A percentile compares a stretch with the other conserved stretches of the same genome.
Conservation (phyloP, 2,888 invertebrate species). For the Aphidius colemani region DNA sequence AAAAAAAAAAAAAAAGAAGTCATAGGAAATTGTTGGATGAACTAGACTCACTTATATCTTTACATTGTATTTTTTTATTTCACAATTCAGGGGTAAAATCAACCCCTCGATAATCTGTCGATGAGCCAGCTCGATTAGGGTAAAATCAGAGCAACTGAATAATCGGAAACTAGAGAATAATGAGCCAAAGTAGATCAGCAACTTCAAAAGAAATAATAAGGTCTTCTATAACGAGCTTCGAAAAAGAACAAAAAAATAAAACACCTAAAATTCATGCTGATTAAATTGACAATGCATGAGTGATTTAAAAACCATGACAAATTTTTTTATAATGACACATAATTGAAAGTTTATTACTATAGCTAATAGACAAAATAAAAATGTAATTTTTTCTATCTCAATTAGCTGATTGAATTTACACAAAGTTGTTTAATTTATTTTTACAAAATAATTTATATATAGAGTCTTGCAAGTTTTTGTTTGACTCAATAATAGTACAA, state of each 20-base stretch:
- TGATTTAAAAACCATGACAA: background rate
- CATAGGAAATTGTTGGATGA: constrained; percentile 5
- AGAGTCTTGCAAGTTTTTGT: background rate
- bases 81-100: constrained; percentile 19
- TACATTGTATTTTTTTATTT: constrained; percentile 8
- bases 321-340: background rate
- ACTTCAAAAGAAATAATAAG: constrained; percentile 7
- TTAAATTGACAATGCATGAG: too few species aligned
- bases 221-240: constrained; percentile 3
- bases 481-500: background rate
- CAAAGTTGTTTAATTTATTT: constrained; percentile 18
- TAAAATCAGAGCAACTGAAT: constrained; percentile 16
- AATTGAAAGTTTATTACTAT: too few species aligned
- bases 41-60: background rate
- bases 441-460: background rate
- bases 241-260: background rate
- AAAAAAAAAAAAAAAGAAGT: background rate
- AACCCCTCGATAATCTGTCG: constrained; percentile 35
- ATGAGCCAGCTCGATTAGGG: constrained; percentile 37
- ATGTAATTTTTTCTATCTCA: too few species aligned
- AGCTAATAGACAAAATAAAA: too few species aligned
- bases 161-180: constrained; percentile 33
- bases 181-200: constrained; percentile 29
- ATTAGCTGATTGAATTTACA: background rate
- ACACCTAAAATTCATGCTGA: too few species aligned